Percentiles rank a stretch among this genome's conserved stretches.
These are phyloP conservation scores for Drosophila tropicalis DNA, from an alignment of 1,140 invertebrate genomes.

Conservation along the genomic window DNA sequence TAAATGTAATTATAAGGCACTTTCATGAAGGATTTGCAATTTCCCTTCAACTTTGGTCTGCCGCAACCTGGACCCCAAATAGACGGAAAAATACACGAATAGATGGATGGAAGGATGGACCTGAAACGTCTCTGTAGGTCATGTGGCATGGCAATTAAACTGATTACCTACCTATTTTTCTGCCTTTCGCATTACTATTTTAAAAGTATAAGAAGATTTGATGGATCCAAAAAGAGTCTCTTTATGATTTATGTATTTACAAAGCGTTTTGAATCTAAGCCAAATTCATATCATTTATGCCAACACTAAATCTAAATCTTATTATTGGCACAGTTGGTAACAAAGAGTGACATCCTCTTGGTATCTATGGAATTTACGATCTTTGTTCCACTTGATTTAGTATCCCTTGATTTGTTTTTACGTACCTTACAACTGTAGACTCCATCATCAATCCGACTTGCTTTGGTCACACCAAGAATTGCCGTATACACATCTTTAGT, in stretches of 20 bases:
- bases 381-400: too few relatives aligned
- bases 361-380: too few relatives aligned
- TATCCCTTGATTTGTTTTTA: constrained; percentile 2
- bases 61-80: not conserved
- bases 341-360: too few relatives aligned
- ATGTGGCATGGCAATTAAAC: constrained; percentile 47
- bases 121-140: not conserved
- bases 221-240: too few relatives aligned
- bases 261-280: too few relatives aligned
- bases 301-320: too few relatives aligned
- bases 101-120: not conserved
- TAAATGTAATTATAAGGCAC: constrained; percentile 54
- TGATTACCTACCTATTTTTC: constrained; percentile 33
- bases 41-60: not conserved
- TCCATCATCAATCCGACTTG: constrained; percentile 88
- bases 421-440: constrained; percentile 88
- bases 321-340: too few relatives aligned
- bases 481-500: constrained; percentile 88
- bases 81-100: not conserved
- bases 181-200: constrained; percentile 23
- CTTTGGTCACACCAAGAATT: constrained; percentile 87
- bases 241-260: too few relatives aligned
- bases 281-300: too few relatives aligned
- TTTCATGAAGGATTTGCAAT: constrained; percentile 16
- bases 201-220: constrained; percentile 13